Evolutionary conservation across 2,113 vertebrate species (phyloP), one percentile per base, ranked within the genome.

Genomic region (Tonatia bakeri): DNA sequence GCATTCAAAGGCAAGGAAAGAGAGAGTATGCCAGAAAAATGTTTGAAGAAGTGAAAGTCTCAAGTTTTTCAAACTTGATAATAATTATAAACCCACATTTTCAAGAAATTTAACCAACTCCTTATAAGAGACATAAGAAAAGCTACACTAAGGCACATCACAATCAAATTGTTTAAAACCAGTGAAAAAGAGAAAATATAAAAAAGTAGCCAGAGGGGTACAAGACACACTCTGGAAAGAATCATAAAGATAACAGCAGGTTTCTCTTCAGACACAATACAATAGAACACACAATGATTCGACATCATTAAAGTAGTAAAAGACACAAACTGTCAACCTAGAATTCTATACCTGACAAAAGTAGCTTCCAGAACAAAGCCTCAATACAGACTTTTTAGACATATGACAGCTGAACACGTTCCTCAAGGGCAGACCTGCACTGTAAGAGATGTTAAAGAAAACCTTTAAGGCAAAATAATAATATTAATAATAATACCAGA

Each of bases 121-220:
- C 16, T 73, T 64, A 75, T 43, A 43, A 80, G 14, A 94, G 52
- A 73, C n/a, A 50, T 40, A 5, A 72, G 38, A 56, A 91, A 87
- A 76, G 73, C 40, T 69, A 43, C 7, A 56, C 64, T 28, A 91
- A 88, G n/a, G n/a, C 14, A 79, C 16, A 64, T 28, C 9, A 73
- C 70, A 86, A 89, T 86, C 70, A 94, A 95, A 70, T 56, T 76
- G 36, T 81, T 89, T 31, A 77, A 92, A 85, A 81, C 28, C 26
- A 81, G 22, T 69, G 50, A 81, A 89, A 95, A 88, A 38, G 43
- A 96, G 54, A 95, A 93, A 79, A 86, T 80, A 72, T 67, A 19
- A 87, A 91, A 94, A 94, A 76, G 36, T 79, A 89, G 33, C 28
- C 52, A 65, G 56, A 90, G 80, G 22, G 11, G 52, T 50, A 56